These are phyloP conservation scores for Puma concolor DNA, from an alignment of 2,113 vertebrate genomes.

Conservation along the genomic window DNA sequence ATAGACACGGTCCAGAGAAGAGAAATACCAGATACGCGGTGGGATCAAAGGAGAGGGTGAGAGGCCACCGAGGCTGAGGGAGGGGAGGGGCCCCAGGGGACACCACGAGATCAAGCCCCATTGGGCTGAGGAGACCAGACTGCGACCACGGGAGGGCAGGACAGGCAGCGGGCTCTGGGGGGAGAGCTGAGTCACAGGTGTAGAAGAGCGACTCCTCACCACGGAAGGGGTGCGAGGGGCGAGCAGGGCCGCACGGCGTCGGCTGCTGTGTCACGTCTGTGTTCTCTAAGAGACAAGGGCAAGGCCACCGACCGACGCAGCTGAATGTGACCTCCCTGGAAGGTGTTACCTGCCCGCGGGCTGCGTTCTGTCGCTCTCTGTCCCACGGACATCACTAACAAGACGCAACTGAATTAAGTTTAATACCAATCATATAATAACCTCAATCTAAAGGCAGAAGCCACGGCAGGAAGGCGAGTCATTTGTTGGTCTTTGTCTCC, in stretches of 20 bases:
- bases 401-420: background rate
- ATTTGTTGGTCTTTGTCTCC: background rate
- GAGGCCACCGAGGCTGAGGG: background rate
- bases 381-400: background rate
- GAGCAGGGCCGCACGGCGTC: rapidly evolving
- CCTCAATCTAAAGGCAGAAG: background rate
- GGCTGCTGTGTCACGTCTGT: too few species aligned
- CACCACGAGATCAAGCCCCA: background rate
- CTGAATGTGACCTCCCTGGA: background rate
- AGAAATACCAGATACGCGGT: background rate
- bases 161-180: background rate
- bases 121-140: background rate
- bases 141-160: background rate
- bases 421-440: background rate
- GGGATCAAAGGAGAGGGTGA: background rate
- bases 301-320: rapidly evolving
- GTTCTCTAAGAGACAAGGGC: background rate
- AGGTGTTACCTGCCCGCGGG: background rate
- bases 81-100: background rate
- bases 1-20: background rate
- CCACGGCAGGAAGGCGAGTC: background rate
- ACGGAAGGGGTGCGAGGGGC: too few species aligned
- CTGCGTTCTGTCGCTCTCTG: background rate
- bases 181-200: background rate
- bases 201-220: background rate